Evolutionary conservation across 1,140 invertebrate genomes (phyloP).

Genomic region (Tetramorium parvispinum): DNA sequence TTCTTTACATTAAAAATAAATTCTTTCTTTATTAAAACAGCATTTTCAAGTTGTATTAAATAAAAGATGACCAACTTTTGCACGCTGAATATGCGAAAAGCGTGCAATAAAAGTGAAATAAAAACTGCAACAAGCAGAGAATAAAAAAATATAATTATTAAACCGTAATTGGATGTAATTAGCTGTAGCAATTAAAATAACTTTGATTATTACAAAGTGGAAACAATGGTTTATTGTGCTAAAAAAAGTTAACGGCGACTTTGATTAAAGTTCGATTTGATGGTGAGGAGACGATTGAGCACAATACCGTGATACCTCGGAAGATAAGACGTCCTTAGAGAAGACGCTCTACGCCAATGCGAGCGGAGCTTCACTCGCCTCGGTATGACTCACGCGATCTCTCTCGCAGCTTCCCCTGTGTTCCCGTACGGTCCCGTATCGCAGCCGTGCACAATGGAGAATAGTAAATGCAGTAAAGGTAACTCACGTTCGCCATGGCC

Average conservation of each 20-base stretch:
- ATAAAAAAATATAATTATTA: background rate
- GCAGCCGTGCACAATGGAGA: slow-evolving; percentile 80
- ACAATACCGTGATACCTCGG: background rate
- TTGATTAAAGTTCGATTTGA: background rate
- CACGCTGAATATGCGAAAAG: background rate
- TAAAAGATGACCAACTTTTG: background rate
- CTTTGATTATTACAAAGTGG: background rate
- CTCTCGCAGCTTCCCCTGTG: slow-evolving; percentile 78
- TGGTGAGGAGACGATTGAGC: background rate
- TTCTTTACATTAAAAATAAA: background rate
- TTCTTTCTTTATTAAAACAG: background rate
- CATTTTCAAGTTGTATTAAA: background rate
- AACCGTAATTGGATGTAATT: background rate
- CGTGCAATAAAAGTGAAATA: background rate
- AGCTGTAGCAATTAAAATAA: background rate
- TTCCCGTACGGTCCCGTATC: slow-evolving; percentile 73
- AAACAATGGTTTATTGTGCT: background rate
- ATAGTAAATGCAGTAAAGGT: slow-evolving; percentile 82
- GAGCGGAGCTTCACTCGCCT: slow-evolving; percentile 57
- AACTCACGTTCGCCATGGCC: slow-evolving; percentile 75
- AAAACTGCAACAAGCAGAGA: background rate
- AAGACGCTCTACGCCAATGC: slow-evolving; percentile 76
- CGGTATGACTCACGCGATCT: slow-evolving; percentile 82
- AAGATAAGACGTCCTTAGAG: background rate
- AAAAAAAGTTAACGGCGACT: background rate